Base-by-base conservation (phyloP, 2,113 vertebrate species). In the Otocyon megalotis region DNA sequence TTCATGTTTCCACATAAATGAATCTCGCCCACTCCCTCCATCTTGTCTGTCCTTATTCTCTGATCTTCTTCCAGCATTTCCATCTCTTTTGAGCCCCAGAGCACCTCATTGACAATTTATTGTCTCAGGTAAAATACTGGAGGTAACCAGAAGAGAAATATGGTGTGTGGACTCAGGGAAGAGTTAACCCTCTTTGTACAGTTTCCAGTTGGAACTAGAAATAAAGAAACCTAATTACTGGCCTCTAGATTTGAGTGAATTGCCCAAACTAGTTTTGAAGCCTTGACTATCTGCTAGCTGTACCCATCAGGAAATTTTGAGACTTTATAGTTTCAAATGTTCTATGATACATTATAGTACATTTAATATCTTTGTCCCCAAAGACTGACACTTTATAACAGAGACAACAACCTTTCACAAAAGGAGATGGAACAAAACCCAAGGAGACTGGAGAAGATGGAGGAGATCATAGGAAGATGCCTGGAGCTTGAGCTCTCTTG, bases 51-150 rank as follows among this genome's bases (percentile, higher is more conserved):
- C 58, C 50, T 8, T 28, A 24, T n/a, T 94, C 97, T 98, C 97
- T 98, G 97, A 97, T 96, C 96, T 62, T 53, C 84, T 90, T 98
- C 98, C 97, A 97, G 54, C n/a, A 32, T 90, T 90, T 87, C n/a
- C 15, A 54, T 88, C 80, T 81, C 72, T 43, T 81, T 71, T 3
- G 88, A 62, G 76, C 94, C 62, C 67, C 65, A 35, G 26, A 87
- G 74, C 62, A 79, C 84, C 76, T 96, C 84, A 22, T 80, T 72
- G 48, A 90, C 58, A 77, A 81, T 53, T 85, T 71, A 82, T 3
- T 48, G 17, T 92, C 83, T 97, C 50, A 8, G 37, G 56, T 80
- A 76, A 94, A 93, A 97, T 63, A 90, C 13, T n/a, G 76, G 84
- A 71, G 35, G n/a, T 93, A 62, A 54, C n/a, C 30, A 63, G 58